Evolutionary conservation across 2,888 invertebrate genomes (phyloP).

Genomic region (Dynastes tityus): DNA sequence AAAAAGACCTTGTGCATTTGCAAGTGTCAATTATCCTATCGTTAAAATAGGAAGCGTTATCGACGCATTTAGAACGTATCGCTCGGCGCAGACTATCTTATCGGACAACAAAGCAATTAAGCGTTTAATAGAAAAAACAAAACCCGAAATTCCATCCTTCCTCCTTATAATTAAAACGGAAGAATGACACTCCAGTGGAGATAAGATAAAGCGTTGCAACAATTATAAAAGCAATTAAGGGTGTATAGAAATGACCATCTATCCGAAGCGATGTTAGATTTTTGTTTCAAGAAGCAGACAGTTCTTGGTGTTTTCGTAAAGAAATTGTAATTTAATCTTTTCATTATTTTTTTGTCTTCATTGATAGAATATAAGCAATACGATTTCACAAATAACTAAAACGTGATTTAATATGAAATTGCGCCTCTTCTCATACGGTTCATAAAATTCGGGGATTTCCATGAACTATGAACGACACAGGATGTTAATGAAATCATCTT

Average conservation of each 20-base stretch:
- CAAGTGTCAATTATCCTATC: not conserved
- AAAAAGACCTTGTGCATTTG: not conserved
- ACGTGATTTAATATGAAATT: no score
- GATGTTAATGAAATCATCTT: no score
- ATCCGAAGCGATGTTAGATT: not conserved
- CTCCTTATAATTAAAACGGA: slow-evolving; percentile 39
- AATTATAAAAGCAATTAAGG: slow-evolving; percentile 39
- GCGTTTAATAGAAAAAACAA: slow-evolving; percentile 28
- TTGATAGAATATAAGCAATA: no score
- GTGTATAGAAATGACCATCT: slow-evolving; percentile 15
- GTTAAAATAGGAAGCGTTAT: not conserved
- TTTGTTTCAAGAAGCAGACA: not conserved
- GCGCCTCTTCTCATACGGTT: no score
- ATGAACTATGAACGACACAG: no score
- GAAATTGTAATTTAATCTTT: no score
- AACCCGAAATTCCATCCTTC: slow-evolving; percentile 36
- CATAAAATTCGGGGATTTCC: no score
- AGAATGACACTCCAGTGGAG: slow-evolving; percentile 29
- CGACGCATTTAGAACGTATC: not conserved
- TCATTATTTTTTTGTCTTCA: no score
- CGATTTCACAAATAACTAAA: no score
- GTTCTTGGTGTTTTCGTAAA: not conserved
- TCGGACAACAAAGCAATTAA: slow-evolving; percentile 33
- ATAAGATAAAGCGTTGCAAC: slow-evolving; percentile 36
- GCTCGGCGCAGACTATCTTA: slow-evolving; percentile 24